Evolutionary conservation across 2,113 vertebrate genomes (phyloP).

Genomic region (Calyptomena viridis): DNA sequence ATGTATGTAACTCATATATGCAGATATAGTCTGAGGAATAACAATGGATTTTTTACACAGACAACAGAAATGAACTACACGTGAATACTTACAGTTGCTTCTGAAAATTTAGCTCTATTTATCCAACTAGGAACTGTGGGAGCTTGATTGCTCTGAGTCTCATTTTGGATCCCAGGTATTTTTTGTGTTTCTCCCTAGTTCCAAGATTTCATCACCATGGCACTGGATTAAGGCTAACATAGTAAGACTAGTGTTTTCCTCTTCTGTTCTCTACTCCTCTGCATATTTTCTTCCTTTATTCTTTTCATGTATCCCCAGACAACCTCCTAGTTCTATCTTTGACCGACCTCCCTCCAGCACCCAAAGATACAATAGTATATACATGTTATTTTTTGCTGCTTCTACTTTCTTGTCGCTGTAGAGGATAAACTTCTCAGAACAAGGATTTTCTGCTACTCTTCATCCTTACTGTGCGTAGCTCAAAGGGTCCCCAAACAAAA

Average conservation of each 20-base stretch:
- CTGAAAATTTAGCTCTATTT: constrained; percentile 1
- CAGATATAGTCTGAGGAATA: constrained; percentile 54
- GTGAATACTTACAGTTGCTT: not conserved
- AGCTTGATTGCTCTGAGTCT: not conserved
- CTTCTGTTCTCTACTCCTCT: not conserved
- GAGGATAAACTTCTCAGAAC: not conserved
- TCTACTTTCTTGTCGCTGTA: not conserved
- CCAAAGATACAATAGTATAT: not conserved
- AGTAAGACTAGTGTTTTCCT: not conserved
- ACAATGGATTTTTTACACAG: not conserved
- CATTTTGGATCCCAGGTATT: not conserved
- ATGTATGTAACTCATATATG: constrained; percentile 30
- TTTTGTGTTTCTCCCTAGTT: not conserved
- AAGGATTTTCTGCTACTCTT: not conserved
- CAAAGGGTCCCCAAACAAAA: not conserved
- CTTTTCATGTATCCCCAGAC: not conserved
- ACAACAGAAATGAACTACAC: not conserved
- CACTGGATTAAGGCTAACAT: not conserved
- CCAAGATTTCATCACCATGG: not conserved
- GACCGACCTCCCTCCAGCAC: not conserved
- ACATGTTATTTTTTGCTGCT: not conserved
- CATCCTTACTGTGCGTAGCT: not conserved
- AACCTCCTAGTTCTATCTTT: not conserved
- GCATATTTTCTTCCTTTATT: not conserved
- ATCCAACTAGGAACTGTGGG: not conserved